phyloP scores from a whole-genome alignment of 2,113 vertebrate genomes.

The Gavialis gangeticus region DNA sequence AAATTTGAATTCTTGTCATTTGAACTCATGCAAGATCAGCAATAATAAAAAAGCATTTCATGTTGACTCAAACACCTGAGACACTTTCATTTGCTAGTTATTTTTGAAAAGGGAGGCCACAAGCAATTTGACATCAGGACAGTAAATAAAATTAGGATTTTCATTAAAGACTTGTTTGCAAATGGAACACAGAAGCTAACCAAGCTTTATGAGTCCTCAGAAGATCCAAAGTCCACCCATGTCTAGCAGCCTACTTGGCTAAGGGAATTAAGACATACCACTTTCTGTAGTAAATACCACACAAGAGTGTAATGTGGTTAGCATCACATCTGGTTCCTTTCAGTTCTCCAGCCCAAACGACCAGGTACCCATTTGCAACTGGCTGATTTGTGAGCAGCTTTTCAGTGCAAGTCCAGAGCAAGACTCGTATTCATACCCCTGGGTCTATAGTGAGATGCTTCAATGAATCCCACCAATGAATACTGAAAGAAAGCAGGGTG shows the following conservation, averaged over 20 bases:
- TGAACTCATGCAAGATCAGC: too few species aligned
- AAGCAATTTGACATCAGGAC: slow-evolving; percentile 17
- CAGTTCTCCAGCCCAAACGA: too few species aligned
- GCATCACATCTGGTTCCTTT: too few species aligned
- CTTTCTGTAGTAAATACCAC: too few species aligned
- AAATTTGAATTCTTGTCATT: background rate
- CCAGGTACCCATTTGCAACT: too few species aligned
- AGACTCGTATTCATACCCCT: background rate
- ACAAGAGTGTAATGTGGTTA: too few species aligned
- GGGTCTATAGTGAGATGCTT: too few species aligned
- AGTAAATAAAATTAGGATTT: slow-evolving; percentile 30
- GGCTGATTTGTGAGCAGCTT: too few species aligned
- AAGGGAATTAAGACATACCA: too few species aligned
- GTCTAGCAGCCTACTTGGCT: too few species aligned
- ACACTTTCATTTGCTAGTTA: background rate
- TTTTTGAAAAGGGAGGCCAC: slow-evolving; percentile 26
- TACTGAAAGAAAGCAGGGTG: background rate
- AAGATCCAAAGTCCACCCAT: too few species aligned
- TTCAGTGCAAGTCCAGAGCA: background rate
- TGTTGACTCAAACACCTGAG: background rate
- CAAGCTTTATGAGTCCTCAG: background rate
- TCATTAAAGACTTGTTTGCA: slow-evolving; percentile 35
- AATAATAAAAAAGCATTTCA: background rate
- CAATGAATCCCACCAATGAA: too few species aligned
- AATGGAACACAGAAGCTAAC: background rate